Base-by-base conservation (phyloP, 2,113 vertebrate genomes). In the Erinaceus europaeus region DNA sequence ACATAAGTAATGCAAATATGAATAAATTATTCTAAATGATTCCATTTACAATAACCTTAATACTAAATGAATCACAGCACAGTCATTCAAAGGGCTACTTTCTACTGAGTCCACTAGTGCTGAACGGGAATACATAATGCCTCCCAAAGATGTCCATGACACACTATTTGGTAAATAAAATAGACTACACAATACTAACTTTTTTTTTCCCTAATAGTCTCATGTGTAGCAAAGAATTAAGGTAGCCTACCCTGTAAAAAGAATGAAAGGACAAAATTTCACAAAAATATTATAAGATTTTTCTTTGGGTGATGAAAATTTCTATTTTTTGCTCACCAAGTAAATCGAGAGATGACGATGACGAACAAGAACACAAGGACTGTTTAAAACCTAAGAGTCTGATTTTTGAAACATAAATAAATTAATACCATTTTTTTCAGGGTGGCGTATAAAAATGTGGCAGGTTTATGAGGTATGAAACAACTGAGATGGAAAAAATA, bases 21-120 rank as follows among this genome's bases (percentile, higher is more conserved):
- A 89, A 89, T 90, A 93, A 90, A 92, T 93, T 82, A 90, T 68
- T 83, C 68, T 23, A 78, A 90, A 84, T 85, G 36, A 92, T 61
- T 89, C 32, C n/a, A 71, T 81, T 94, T 93, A 84, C 55, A 87
- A 72, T 87, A 89, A 53, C 61, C 20, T 9, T 46, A 89, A 87
- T 81, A 85, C 84, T 87, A 89, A 87, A 72, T 89, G 65, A 90
- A 90, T 92, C 71, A 93, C 57, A 83, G 34, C 59, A 61, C 14
- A 61, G 67, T 74, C 46, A 62, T 50, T 57, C 21, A 84, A 65
- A 10, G 34, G 55, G 6, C 36, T 91, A 73, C 81, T n/a, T n/a
- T n/a, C n/a, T 81, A 78, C 25, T 77, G 42, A 87, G n/a, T 46
- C 48, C 84, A 59, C 92, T 87, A 86, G 86, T 90, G 90, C 83